Base-by-base conservation (phyloP, 2,113 vertebrate genomes). In the Thunnus maccoyii region DNA sequence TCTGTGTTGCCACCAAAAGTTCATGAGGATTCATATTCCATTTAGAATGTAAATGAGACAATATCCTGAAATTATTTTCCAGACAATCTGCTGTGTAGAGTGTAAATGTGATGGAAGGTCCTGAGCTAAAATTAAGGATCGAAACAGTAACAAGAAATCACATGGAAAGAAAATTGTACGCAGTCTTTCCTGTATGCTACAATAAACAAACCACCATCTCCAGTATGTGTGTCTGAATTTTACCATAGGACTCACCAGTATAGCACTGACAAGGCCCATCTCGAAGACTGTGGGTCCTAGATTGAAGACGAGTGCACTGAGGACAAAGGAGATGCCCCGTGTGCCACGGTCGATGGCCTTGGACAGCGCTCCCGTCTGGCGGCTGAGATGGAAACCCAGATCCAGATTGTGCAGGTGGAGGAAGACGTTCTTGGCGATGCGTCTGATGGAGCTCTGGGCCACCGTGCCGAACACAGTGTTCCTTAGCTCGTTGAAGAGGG, bases 331-430 rank as follows among this genome's bases (percentile, higher is more conserved):
- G 93, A 99, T 99, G 83, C 98, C 98, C 64, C 98, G 94, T 0
- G 98, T 99, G 54, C 98, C 98, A 13, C 98, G 96, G 94, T 99
- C 98, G 3, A 99, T 99, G 85, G 98, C 97, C 93, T 99, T 99
- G 18, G 98, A 99, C 78, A 99, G 93, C 0, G 97, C 98, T 76
- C 98, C 98, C 0, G 98, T 99, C 91, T 99, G 98, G 76, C 98
- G 96, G 83, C 96, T 98, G n/a, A 99, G 95, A 74, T 99, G 98
- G 83, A 99, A 99, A 0, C 95, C 94, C 86, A 99, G 90, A 83
- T 99, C 98, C 92, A 99, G 94, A 91, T 96, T 99, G 92, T 99
- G 98, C 86, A 99, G 95, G 93, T 99, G 98, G 22, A 99, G 95
- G 81, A 99, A 99, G 80, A 99, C 98, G 15, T 99, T 99, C 89